These are phyloP conservation scores for Hymenopus coronatus DNA, from an alignment of 2,888 invertebrate species.

Conservation along the genomic window DNA sequence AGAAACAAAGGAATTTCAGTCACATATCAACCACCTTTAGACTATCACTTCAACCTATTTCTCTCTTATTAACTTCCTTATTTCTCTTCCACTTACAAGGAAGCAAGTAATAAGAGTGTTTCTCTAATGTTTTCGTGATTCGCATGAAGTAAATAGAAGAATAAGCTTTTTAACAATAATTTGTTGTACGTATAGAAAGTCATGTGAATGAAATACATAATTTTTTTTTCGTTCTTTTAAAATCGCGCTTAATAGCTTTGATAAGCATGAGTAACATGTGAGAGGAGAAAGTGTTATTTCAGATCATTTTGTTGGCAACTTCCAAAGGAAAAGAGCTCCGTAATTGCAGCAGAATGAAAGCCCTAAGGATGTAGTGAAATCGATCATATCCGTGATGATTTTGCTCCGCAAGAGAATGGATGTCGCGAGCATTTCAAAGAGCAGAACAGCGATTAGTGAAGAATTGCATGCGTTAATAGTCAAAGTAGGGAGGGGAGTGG, in stretches of 20 bases:
- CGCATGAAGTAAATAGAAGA: too few species aligned
- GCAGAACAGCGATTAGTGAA: not conserved
- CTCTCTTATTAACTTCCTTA: too few species aligned
- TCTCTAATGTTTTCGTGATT: too few species aligned
- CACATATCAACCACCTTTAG: too few species aligned
- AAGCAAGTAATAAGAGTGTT: too few species aligned
- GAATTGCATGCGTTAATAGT: not conserved
- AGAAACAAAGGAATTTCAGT: too few species aligned
- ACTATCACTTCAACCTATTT: too few species aligned
- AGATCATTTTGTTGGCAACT: not conserved
- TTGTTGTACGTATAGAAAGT: too few species aligned
- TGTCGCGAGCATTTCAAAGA: not conserved
- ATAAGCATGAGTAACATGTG: not conserved
- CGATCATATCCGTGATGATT: not conserved
- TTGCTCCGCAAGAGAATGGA: not conserved
- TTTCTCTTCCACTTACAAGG: too few species aligned
- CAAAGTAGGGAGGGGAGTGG: not conserved
- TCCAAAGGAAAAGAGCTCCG: not conserved
- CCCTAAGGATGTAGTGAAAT: not conserved
- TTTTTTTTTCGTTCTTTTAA: too few species aligned
- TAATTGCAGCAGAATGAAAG: not conserved
- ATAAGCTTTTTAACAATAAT: too few species aligned
- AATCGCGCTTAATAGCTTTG: not conserved
- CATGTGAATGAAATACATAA: too few species aligned
- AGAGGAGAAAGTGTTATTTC: not conserved